Conservation (phyloP, 2,797 vertebrate genomes). For the Morelia viridis region DNA sequence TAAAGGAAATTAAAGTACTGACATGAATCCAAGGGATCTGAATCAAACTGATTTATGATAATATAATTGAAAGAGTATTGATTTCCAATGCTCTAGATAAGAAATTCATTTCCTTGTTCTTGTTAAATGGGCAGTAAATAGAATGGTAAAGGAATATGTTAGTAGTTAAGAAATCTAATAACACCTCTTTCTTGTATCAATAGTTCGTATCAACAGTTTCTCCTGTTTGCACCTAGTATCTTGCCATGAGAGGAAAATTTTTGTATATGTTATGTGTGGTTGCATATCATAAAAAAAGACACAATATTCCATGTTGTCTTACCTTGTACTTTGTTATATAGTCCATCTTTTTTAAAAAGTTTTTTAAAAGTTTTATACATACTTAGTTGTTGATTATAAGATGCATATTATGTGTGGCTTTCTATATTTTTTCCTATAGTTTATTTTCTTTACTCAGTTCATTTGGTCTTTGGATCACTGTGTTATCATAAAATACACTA, state of each 20-base stretch:
- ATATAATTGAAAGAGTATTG: neutral
- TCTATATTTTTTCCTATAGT: neutral
- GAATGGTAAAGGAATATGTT: neutral
- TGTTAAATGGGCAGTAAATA: neutral
- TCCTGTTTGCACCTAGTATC: neutral
- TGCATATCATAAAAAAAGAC: neutral
- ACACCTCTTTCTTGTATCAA: neutral
- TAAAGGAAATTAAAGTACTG: neutral
- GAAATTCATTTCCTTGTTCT: neutral
- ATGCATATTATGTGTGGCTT: neutral
- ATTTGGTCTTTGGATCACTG: neutral
- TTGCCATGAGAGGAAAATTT: neutral
- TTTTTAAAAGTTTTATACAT: neutral
- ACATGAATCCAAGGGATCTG: neutral
- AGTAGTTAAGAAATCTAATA: neutral
- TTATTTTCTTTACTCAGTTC: neutral
- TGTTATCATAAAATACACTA: neutral
- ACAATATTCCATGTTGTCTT: neutral
- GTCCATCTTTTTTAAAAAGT: neutral
- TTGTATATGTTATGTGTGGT: neutral
- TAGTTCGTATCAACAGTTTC: neutral
- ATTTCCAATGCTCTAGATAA: neutral
- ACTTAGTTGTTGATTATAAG: neutral
- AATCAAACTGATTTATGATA: neutral
- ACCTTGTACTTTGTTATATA: neutral